Evolutionary conservation across 2,113 vertebrate genomes (phyloP).

Genomic region (Corydoras sp.): DNA sequence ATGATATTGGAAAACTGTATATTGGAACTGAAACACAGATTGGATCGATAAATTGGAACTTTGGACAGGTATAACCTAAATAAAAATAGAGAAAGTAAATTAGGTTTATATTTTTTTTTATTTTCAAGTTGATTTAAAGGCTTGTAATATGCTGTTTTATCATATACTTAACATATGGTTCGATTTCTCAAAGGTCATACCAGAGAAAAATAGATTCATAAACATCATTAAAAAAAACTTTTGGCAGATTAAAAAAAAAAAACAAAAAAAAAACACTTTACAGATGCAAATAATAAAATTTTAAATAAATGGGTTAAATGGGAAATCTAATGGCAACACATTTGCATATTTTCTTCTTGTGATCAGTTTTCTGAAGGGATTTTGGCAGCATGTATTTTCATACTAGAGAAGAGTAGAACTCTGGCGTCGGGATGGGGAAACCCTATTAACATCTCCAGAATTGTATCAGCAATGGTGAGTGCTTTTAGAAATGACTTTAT

Average conservation of each 20-base stretch:
- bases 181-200: no score
- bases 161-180: no score
- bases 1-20: constrained; percentile 80
- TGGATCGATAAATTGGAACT: constrained; percentile 82
- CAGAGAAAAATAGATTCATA: no score
- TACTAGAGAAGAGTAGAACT: constrained; percentile 78
- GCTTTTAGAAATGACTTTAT: no score
- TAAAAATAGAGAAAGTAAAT: no score
- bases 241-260: neutral
- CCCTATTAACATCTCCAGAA: constrained; percentile 72
- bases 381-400: constrained; percentile 74
- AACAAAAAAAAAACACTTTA: neutral
- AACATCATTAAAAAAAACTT: no score
- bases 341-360: constrained; percentile 41
- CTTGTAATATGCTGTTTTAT: no score
- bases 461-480: constrained; percentile 82
- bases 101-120: no score
- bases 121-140: no score
- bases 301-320: neutral
- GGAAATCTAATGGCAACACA: neutral
- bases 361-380: constrained; percentile 78
- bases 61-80: constrained; percentile 72
- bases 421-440: constrained; percentile 71
- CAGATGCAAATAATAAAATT: neutral
- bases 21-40: constrained; percentile 88